These are phyloP conservation scores for Agrilus cyanescens DNA, from an alignment of 2,888 invertebrate genomes.

Conservation along the genomic window DNA sequence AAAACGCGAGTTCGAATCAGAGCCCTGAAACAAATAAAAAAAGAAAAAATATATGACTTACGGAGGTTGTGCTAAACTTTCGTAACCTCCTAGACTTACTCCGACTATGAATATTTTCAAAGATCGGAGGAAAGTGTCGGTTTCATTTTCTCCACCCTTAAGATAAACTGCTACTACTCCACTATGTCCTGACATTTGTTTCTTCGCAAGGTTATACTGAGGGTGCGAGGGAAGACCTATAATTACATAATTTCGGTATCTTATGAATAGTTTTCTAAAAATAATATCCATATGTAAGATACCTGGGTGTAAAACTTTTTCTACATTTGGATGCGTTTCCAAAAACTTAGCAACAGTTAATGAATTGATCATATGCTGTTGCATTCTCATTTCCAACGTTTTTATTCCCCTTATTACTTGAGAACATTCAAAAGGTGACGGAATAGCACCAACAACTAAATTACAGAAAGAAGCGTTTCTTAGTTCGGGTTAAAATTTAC, in stretches of 20 bases:
- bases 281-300: too few relatives aligned
- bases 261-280: too few relatives aligned
- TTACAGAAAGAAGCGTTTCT: conserved; percentile 37
- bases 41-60: conserved; percentile 37
- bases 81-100: conserved; percentile 85
- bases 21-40: conserved; percentile 33
- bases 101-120: conserved; percentile 73
- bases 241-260: conserved; percentile 12
- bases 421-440: conserved; percentile 87
- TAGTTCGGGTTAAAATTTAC: not conserved
- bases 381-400: conserved; percentile 79
- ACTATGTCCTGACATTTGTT: conserved; percentile 71
- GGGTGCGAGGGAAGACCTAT: conserved; percentile 67
- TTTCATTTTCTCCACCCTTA: conserved; percentile 57
- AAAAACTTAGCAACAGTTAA: conserved; percentile 64
- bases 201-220: conserved; percentile 61
- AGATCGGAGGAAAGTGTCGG: conserved; percentile 54
- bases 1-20: too few relatives aligned
- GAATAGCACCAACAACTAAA: conserved; percentile 59
- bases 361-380: conserved; percentile 65
- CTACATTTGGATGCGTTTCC: conserved; percentile 41
- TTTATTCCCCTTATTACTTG: conserved; percentile 80
- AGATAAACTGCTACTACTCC: conserved; percentile 82
- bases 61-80: conserved; percentile 85
- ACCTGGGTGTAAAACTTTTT: too few relatives aligned